These are phyloP conservation scores for Morbakka virulenta DNA, from an alignment of 30 jellyfish, hydroid and myxozoan genomes.

Conservation along the genomic window DNA sequence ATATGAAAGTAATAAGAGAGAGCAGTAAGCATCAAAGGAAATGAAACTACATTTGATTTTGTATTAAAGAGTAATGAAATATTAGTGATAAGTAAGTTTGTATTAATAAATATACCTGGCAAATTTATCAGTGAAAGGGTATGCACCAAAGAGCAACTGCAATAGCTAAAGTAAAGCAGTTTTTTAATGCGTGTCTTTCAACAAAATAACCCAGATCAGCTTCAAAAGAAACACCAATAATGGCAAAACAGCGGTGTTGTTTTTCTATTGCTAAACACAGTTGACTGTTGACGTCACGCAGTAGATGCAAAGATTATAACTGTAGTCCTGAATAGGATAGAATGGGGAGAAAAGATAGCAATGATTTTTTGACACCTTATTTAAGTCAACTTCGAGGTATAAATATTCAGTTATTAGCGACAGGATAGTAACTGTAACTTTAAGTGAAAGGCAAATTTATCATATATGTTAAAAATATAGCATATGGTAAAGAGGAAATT, in stretches of 20 bases:
- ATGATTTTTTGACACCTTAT: background rate
- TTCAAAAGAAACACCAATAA: background rate
- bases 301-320: background rate
- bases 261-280: background rate
- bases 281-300: background rate
- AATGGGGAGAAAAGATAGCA: background rate
- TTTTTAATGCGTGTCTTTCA: background rate
- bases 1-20: background rate
- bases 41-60: background rate
- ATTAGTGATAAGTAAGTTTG: background rate
- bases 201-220: background rate
- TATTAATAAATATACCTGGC: background rate
- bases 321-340: too few species aligned
- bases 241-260: background rate
- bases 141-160: background rate
- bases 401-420: background rate
- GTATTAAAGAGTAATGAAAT: background rate
- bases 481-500: background rate
- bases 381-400: background rate
- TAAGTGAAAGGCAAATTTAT: too few species aligned
- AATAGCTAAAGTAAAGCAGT: background rate
- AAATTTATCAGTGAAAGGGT: too few species aligned
- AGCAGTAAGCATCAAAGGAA: background rate
- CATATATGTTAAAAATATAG: background rate
- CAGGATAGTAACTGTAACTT: background rate